Conservation (phyloP, 2,113 vertebrate species). For the Rostratula benghalensis region DNA sequence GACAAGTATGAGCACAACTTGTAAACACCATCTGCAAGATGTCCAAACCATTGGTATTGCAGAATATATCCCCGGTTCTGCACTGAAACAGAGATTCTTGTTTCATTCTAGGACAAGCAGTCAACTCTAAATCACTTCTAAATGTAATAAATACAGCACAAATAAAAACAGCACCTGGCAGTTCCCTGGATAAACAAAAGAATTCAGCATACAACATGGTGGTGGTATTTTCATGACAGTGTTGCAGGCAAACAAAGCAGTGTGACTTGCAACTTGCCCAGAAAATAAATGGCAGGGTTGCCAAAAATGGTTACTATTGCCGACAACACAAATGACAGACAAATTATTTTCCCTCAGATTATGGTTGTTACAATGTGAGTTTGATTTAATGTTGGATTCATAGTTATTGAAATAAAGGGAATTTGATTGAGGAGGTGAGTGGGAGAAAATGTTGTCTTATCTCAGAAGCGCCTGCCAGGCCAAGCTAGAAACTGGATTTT, state of each 20-base stretch:
- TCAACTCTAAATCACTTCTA: not conserved
- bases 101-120: not conserved
- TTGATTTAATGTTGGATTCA: not conserved
- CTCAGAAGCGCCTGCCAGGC: not conserved
- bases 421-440: not conserved
- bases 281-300: not conserved
- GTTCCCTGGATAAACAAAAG: not conserved
- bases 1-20: not conserved
- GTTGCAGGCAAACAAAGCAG: not conserved
- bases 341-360: not conserved
- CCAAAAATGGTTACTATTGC: not conserved
- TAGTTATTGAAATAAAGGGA: not conserved
- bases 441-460: not conserved
- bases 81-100: not conserved
- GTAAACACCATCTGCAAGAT: constrained; percentile 35
- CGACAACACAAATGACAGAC: not conserved
- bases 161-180: not conserved
- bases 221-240: not conserved
- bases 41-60: not conserved
- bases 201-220: not conserved
- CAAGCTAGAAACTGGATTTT: not conserved
- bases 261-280: not conserved
- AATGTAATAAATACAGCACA: not conserved
- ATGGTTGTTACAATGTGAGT: not conserved
- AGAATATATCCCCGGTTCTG: not conserved